Percentiles rank a stretch among this genome's conserved stretches.
Conservation (phyloP, 2,888 invertebrate species). For the Horisme vitalbata region DNA sequence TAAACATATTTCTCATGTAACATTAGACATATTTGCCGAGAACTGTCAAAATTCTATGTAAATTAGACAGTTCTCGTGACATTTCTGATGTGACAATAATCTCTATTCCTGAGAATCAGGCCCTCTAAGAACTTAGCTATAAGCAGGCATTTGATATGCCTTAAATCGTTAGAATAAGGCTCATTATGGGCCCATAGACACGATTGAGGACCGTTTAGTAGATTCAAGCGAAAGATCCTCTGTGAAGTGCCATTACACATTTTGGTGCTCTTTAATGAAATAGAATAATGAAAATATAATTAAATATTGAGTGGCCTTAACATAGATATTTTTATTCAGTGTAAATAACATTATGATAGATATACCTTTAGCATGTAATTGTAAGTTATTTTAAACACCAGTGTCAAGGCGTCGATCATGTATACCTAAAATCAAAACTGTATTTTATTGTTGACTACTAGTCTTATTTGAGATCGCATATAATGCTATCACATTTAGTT, state of each 20-base stretch:
- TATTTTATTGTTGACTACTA: conserved; percentile 67
- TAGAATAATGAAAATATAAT: conserved; percentile 32
- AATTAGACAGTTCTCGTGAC: too few species aligned
- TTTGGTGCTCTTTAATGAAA: conserved; percentile 55
- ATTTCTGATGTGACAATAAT: too few species aligned
- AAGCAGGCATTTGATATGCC: too few species aligned
- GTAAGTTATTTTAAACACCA: conserved; percentile 51
- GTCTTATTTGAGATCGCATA: conserved; percentile 71
- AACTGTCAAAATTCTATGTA: too few species aligned
- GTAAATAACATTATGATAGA: conserved; percentile 64
- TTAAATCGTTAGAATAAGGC: too few species aligned
- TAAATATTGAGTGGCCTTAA: conserved; percentile 62
- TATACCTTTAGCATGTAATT: too few species aligned
- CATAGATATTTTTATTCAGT: conserved; percentile 54
- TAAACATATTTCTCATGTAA: too few species aligned
- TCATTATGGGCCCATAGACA: neutral
- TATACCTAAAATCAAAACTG: conserved; percentile 56
- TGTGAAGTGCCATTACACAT: conserved; percentile 43
- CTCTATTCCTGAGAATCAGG: too few species aligned
- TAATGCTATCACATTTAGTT: conserved; percentile 63
- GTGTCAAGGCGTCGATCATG: conserved; percentile 46
- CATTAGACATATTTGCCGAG: too few species aligned
- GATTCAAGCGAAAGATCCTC: conserved; percentile 31
- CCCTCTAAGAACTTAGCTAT: too few species aligned
- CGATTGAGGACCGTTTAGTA: neutral